Base-by-base conservation (phyloP, 2,113 vertebrate genomes). In the Xiphias gladius region DNA sequence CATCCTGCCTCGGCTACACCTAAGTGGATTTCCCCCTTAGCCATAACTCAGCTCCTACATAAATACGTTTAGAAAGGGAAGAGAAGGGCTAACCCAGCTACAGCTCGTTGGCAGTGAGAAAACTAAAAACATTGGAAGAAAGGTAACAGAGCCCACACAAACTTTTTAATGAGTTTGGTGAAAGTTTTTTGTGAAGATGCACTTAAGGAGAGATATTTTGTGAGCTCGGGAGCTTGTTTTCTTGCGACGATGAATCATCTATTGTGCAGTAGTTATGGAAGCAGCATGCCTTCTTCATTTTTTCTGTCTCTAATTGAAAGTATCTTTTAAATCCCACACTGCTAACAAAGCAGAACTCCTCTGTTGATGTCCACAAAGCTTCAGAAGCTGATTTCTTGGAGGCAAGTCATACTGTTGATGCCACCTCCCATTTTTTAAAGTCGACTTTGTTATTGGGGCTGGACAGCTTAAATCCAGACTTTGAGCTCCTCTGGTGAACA, bases 121-220 rank as follows among this genome's bases (percentile, higher is more conserved):
- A 76, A 69, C 32, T 30, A 37, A 54, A 66, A 83, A 61, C 61
- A 76, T 0, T 46, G 62, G 41, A 76, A 30, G 32, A 78, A 65
- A 82, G 65, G 75, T 66, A 88, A 73, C 72, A 61, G 58, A 74
- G 54, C 37, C 65, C 65, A 76, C 20, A 62, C 20, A 74, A 76
- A 79, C 63, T 82, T 84, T 86, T 86, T 78, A 86, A 90, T 85
- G 76, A 89, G 81, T 75, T 76, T 67, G 73, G 28, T 4, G 1
- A 50, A 80, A 76, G 48, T 74, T 77, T 77, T 85, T 55, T 61
- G 9, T 72, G 61, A 82, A 80, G 69, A 76, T 26, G 4, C 64
- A 64, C 54, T 82, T 61, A 84, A 87, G 73, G 48, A 24, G 61
- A 65, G 41, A 67, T 65, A 64, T 80, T 87, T 72, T 65, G 50